These are phyloP conservation scores for Mamestra brassicae DNA, from an alignment of 2,888 invertebrate species.

Conservation along the genomic window DNA sequence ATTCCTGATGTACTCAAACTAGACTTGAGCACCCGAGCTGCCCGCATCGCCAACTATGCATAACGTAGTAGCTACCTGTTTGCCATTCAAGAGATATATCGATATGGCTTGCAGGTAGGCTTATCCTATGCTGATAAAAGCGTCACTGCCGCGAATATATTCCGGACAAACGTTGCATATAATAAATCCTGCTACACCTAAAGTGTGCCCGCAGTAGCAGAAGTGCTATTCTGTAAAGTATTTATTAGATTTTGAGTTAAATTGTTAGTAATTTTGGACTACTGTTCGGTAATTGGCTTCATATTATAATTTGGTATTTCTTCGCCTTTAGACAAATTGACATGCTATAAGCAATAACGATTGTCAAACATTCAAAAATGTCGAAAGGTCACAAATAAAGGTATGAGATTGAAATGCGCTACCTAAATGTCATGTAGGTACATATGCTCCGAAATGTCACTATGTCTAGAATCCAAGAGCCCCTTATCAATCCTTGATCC, in stretches of 20 bases:
- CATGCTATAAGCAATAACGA: too few relatives aligned
- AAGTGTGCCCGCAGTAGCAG: conserved; percentile 22
- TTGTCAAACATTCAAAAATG: too few relatives aligned
- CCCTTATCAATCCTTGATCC: too few relatives aligned
- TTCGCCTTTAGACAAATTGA: too few relatives aligned
- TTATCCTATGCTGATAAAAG: conserved; percentile 58
- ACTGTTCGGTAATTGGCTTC: too few relatives aligned
- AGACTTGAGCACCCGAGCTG: conserved; percentile 1
- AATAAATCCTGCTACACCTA: conserved; percentile 31
- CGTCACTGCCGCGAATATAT: conserved; percentile 52
- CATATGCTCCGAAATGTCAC: too few relatives aligned
- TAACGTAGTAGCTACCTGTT: conserved; percentile 48
- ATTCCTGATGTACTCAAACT: conserved; percentile 21
- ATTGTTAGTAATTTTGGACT: not conserved
- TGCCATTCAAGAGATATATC: conserved; percentile 53
- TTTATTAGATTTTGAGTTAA: not conserved
- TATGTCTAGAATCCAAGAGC: too few relatives aligned
- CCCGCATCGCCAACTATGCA: conserved; percentile 46
- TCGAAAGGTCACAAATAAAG: too few relatives aligned
- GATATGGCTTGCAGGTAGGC: conserved; percentile 50
- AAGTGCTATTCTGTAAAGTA: conserved; percentile 1
- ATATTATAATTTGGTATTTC: too few relatives aligned
- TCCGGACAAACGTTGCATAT: conserved; percentile 24
- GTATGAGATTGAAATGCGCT: too few relatives aligned
- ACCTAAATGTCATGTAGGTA: too few relatives aligned